Percentiles rank a stretch among this genome's conserved stretches.
These are phyloP conservation scores for Cosmia trapezina DNA, from an alignment of 2,888 invertebrate species.

Conservation along the genomic window DNA sequence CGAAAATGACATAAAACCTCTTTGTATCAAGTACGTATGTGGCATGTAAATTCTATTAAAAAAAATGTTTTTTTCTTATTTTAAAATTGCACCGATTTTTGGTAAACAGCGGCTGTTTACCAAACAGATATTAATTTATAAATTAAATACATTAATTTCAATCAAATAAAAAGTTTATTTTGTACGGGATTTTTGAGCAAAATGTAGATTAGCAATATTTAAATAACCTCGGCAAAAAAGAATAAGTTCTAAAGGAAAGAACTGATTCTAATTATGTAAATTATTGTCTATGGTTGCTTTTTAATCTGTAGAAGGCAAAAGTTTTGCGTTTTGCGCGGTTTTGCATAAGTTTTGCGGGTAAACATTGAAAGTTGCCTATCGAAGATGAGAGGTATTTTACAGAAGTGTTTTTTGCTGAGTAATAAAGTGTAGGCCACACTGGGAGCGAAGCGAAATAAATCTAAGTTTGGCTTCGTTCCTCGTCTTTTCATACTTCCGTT, in stretches of 20 bases:
- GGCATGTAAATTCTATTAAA: not conserved
- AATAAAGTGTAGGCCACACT: too few species aligned
- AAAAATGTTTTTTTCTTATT: conserved; percentile 6
- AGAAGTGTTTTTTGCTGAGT: not conserved
- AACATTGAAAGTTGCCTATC: not conserved
- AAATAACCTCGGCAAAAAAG: not conserved
- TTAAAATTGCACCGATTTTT: too few species aligned
- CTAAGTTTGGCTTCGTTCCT: too few species aligned
- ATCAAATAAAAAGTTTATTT: not conserved
- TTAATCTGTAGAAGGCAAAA: conserved; percentile 15
- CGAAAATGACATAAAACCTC: not conserved
- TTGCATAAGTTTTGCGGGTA: not conserved
- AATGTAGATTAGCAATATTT: not conserved
- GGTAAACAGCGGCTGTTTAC: not conserved
- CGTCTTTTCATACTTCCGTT: too few species aligned
- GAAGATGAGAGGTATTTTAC: not conserved
- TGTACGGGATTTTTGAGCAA: not conserved
- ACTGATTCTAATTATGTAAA: conserved; percentile 26
- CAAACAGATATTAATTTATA: not conserved
- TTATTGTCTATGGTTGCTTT: conserved; percentile 22
- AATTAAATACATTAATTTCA: not conserved
- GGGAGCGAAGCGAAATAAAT: too few species aligned
- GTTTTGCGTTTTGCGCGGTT: not conserved
- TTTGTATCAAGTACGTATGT: not conserved
- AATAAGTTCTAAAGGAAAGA: conserved; percentile 5